phyloP scores from a whole-genome alignment of 2,113 vertebrate species.

The Butastur rufipennis region DNA sequence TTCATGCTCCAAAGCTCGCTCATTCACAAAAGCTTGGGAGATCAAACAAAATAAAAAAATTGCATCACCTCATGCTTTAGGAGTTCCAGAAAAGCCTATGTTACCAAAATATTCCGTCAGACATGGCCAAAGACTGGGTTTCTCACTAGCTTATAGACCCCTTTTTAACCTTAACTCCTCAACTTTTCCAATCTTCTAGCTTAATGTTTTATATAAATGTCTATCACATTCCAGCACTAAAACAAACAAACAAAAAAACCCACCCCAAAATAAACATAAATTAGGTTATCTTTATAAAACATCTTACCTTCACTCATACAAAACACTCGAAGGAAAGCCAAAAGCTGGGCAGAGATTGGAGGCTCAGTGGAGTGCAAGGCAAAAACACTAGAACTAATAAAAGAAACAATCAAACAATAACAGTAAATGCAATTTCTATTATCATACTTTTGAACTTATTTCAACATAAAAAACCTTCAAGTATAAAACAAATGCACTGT shows the following conservation, averaged over 20 bases:
- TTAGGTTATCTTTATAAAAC: neutral
- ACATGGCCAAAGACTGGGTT: neutral
- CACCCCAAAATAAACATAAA: neutral
- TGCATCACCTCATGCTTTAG: neutral
- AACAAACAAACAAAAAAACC: neutral
- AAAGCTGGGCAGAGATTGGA: conserved; percentile 92
- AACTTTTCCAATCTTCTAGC: neutral
- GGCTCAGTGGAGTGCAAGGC: conserved; percentile 90
- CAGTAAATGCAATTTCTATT: neutral
- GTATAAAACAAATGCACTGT: neutral
- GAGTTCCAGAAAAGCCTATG: neutral
- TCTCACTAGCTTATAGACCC: neutral
- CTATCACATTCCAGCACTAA: neutral
- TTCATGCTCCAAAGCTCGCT: neutral
- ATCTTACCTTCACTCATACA: conserved; percentile 96
- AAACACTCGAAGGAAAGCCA: conserved; percentile 96
- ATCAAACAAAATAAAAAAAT: neutral
- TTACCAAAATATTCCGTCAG: neutral
- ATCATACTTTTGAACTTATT: neutral
- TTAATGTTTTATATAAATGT: neutral
- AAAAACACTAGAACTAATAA: conserved; percentile 90
- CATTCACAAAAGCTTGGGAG: neutral
- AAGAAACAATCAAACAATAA: neutral
- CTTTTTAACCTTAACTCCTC: neutral
- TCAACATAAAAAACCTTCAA: neutral